Conservation (phyloP, 2,888 invertebrate genomes). For the Lasioglossum vierecki region DNA sequence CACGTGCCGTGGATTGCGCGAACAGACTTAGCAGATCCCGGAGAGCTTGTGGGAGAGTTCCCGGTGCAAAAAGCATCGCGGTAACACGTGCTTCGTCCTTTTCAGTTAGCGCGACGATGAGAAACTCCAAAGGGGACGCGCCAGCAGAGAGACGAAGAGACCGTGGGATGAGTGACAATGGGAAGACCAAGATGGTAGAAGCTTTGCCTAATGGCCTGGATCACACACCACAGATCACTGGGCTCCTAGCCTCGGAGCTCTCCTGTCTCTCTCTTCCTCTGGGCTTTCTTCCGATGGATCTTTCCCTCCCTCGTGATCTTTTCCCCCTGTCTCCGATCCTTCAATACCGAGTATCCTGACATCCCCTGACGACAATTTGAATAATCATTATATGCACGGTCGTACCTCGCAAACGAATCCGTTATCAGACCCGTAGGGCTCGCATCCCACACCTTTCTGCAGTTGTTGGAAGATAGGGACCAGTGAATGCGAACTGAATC, state of each 20-base stretch:
- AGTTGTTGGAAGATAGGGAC: not conserved
- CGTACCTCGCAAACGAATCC: constrained; percentile 81
- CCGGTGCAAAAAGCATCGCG: constrained; percentile 60
- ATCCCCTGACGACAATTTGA: constrained; percentile 79
- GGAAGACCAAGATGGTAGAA: constrained; percentile 65
- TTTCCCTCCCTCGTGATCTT: constrained; percentile 10
- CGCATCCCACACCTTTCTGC: constrained; percentile 11
- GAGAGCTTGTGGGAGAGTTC: constrained; percentile 48
- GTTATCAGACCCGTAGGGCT: constrained; percentile 64
- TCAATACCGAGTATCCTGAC: constrained; percentile 54
- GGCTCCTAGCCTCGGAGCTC: constrained; percentile 48
- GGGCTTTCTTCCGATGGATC: not conserved
- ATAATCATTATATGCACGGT: constrained; percentile 83
- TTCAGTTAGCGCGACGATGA: constrained; percentile 65
- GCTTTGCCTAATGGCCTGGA: constrained; percentile 82
- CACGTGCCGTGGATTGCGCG: constrained; percentile 81
- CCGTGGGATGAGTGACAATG: constrained; percentile 32
- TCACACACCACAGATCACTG: constrained; percentile 80
- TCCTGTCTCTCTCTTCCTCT: constrained; percentile 2
- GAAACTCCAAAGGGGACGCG: constrained; percentile 17
- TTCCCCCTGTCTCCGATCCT: constrained; percentile 40
- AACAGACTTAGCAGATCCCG: constrained; percentile 78
- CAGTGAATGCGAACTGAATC: constrained; percentile 7
- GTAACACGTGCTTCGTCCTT: constrained; percentile 71
- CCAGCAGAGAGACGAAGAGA: constrained; percentile 21